Evolutionary conservation across 1,140 invertebrate genomes (phyloP).

Genomic region (Bombus ignitus): DNA sequence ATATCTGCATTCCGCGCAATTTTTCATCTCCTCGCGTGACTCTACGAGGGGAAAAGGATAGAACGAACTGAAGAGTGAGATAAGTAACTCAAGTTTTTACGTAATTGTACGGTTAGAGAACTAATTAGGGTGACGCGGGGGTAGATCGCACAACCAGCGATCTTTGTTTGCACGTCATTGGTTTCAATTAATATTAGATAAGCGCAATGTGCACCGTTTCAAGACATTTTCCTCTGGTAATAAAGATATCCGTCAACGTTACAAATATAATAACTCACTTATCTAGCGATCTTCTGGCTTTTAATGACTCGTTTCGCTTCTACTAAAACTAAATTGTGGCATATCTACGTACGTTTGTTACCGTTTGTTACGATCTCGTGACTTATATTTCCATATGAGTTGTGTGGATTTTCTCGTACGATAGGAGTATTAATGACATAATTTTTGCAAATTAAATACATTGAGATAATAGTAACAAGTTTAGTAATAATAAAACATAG

Average conservation of each 20-base stretch:
- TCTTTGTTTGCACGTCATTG: background rate
- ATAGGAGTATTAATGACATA: too few relatives aligned
- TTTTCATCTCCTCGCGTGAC: constrained; percentile 44
- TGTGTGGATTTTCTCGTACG: too few relatives aligned
- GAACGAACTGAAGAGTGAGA: background rate
- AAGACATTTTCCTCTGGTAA: background rate
- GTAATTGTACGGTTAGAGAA: constrained; percentile 33
- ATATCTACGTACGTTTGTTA: background rate
- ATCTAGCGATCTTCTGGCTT: background rate
- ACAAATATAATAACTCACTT: background rate
- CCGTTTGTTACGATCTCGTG: too few relatives aligned
- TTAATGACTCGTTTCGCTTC: background rate
- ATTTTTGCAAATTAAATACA: too few relatives aligned
- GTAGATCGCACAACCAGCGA: background rate
- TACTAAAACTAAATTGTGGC: background rate
- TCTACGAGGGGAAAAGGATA: background rate
- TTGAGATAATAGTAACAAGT: too few relatives aligned
- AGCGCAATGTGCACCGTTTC: background rate
- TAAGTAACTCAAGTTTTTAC: constrained; percentile 20
- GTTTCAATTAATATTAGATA: constrained; percentile 20
- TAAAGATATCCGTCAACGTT: background rate
- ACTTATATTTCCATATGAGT: too few relatives aligned
- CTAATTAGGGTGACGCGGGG: background rate
- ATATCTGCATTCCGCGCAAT: constrained; percentile 41
- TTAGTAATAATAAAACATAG: too few relatives aligned